A percentile compares a stretch with the other conserved stretches of the same genome.
Conservation (phyloP, 2,797 vertebrate genomes). For the Ciconia nigra region DNA sequence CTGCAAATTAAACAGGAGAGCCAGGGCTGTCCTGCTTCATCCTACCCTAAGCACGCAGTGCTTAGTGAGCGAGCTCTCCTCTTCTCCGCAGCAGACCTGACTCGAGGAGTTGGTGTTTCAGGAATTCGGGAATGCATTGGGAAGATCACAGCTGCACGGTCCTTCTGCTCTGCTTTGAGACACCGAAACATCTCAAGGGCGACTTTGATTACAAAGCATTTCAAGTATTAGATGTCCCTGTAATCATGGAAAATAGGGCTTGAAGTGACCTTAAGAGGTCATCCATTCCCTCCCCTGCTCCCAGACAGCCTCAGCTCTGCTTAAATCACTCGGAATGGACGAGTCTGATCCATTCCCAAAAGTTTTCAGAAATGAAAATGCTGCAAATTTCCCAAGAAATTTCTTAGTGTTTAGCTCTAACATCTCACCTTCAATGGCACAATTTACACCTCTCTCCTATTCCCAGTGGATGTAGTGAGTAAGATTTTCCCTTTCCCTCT, state of each 20-base stretch:
- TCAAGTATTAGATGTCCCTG: neutral
- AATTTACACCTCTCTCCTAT: neutral
- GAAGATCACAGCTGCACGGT: neutral
- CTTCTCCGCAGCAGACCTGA: neutral
- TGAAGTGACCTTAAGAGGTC: neutral
- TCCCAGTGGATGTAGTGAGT: neutral
- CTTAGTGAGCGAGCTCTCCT: fast-evolving
- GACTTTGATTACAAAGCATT: neutral
- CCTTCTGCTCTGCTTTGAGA: neutral
- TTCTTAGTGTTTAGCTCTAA: neutral
- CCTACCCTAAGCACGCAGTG: neutral
- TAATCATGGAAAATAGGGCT: neutral
- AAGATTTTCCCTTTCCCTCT: neutral
- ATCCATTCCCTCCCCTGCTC: neutral
- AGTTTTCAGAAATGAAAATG: neutral
- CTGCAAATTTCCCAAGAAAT: neutral
- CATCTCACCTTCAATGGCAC: fast-evolving
- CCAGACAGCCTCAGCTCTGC: neutral
- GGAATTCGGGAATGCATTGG: neutral
- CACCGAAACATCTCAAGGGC: neutral
- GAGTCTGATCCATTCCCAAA: neutral
- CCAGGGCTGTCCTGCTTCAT: neutral
- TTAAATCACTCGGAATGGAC: neutral
- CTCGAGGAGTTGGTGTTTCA: neutral
- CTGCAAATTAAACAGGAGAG: neutral